Evolutionary conservation across 2,797 vertebrate genomes (phyloP).

Genomic region (Coregonus sp.): DNA sequence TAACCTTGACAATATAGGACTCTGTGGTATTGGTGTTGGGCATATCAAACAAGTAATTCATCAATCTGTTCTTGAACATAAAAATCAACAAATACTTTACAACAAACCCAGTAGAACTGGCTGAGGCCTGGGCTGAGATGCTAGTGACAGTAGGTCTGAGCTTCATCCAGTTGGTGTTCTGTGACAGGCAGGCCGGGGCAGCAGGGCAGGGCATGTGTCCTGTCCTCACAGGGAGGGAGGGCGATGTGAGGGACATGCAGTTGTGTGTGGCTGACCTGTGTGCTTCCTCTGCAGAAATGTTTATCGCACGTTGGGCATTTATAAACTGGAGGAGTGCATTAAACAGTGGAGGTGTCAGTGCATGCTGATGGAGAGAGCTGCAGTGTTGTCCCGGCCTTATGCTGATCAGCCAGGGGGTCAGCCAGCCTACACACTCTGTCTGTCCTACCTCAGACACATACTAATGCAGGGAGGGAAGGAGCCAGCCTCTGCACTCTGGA

Average conservation of each 20-base stretch:
- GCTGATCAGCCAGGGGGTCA: constrained; percentile 72
- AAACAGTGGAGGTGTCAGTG: constrained; percentile 74
- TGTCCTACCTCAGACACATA: constrained; percentile 60
- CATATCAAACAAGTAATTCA: background rate
- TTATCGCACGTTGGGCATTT: constrained; percentile 74
- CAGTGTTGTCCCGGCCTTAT: constrained; percentile 67
- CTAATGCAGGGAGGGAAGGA: constrained; percentile 50
- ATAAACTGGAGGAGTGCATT: constrained; percentile 81
- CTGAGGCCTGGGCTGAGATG: too few species aligned
- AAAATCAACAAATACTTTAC: background rate
- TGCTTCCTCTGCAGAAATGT: constrained; percentile 72
- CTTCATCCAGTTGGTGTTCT: background rate
- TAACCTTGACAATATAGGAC: constrained; percentile 6
- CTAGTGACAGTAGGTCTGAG: too few species aligned
- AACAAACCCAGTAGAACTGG: too few species aligned
- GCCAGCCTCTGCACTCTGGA: constrained; percentile 1
- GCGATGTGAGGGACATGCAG: constrained; percentile 19
- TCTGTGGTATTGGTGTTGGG: background rate
- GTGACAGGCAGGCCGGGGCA: background rate
- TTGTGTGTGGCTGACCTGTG: constrained; percentile 58
- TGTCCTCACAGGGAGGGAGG: constrained; percentile 21
- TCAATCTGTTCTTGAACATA: constrained; percentile 1
- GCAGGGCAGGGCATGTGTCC: constrained; percentile 4
- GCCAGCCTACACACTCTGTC: constrained; percentile 56
- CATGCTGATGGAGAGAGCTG: constrained; percentile 76